Evolutionary conservation across 2,888 invertebrate species (phyloP).

Genomic region (Limnephilus auricula): DNA sequence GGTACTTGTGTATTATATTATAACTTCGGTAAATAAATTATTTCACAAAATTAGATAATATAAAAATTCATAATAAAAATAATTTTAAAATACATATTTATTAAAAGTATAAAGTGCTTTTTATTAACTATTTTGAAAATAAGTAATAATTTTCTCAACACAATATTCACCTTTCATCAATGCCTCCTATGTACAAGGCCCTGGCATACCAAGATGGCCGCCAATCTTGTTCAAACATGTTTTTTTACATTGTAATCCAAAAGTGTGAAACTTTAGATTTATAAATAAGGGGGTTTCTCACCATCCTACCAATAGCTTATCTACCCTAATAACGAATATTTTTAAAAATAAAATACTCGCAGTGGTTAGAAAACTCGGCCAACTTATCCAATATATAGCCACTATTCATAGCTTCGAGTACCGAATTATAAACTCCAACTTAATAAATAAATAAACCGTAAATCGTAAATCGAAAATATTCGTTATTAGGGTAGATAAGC

Average conservation of each 20-base stretch:
- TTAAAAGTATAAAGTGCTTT: background rate
- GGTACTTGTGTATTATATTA: background rate
- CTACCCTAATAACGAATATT: too few species aligned
- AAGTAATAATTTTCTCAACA: background rate
- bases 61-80: background rate
- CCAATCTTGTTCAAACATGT: background rate
- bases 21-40: background rate
- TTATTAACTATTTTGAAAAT: background rate
- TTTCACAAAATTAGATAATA: background rate
- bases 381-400: too few species aligned
- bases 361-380: too few species aligned
- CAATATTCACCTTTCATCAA: background rate
- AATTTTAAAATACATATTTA: background rate
- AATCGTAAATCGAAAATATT: too few species aligned
- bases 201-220: background rate
- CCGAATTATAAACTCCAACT: too few species aligned
- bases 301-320: too few species aligned
- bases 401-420: too few species aligned
- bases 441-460: too few species aligned
- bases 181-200: background rate
- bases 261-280: background rate
- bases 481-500: too few species aligned
- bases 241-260: background rate
- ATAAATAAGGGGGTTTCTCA: too few species aligned
- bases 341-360: too few species aligned